Percentiles rank a stretch among this genome's conserved stretches.
Conservation (phyloP, 2,797 vertebrate genomes). For the Xyrichtys novacula region DNA sequence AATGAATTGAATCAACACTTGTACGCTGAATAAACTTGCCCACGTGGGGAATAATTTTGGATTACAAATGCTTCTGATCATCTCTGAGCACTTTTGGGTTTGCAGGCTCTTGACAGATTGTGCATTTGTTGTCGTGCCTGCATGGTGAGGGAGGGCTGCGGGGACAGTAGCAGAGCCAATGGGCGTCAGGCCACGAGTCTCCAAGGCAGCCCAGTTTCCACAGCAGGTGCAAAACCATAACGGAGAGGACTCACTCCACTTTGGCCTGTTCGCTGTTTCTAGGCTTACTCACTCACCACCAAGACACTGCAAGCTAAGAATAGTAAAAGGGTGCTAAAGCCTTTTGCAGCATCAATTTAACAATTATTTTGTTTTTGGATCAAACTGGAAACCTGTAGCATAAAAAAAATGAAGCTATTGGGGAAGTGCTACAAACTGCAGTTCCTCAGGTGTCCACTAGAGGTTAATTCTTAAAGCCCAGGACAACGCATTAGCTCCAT, state of each 20-base stretch:
- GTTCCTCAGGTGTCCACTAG: no score
- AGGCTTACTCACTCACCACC: constrained; percentile 43
- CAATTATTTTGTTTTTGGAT: constrained; percentile 6
- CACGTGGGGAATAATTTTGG: constrained; percentile 18
- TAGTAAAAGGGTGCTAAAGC: constrained; percentile 33
- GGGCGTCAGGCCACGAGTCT: constrained; percentile 53
- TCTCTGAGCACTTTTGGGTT: constrained; percentile 37
- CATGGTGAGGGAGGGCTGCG: constrained; percentile 19
- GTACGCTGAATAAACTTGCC: constrained; percentile 26
- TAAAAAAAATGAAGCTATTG: neutral
- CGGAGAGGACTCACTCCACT: constrained; percentile 51
- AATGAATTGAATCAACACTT: constrained; percentile 30
- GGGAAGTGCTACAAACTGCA: no score
- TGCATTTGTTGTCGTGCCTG: constrained; percentile 40
- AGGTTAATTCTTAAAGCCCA: no score
- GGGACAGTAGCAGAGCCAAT: constrained; percentile 37
- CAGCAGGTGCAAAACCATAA: constrained; percentile 69
- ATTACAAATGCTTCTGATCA: constrained; percentile 37
- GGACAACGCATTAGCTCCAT: no score
- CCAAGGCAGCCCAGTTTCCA: constrained; percentile 70
- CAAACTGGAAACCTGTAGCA: neutral
- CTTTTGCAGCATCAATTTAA: neutral
- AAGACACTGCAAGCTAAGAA: constrained; percentile 58
- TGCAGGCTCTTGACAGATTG: constrained; percentile 45
- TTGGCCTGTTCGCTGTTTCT: constrained; percentile 65